Base-by-base conservation (phyloP, 2,888 invertebrate genomes). In the Ichneumoninae sp. region DNA sequence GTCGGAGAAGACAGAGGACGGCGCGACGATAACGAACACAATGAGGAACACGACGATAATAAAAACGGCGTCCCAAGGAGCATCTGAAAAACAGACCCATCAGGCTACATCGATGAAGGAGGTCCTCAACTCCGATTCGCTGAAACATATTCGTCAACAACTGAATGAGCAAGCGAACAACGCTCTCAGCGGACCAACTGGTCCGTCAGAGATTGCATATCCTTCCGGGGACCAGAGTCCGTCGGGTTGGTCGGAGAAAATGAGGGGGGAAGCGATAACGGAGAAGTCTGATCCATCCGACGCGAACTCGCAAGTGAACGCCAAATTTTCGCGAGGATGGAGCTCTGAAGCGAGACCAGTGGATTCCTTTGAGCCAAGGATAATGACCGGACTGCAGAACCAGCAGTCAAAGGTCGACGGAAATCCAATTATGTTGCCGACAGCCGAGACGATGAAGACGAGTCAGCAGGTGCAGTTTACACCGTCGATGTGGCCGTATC, bases 381-480 rank as follows among this genome's bases (percentile, higher is more conserved):
- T 82, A 66, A 22, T 68, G 60, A 68, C 75, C 5, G 84, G 57
- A 5, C 16, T 50, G 6, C 76, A 68, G 26, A 52, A 54, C 19
- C 66, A 76, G 8, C 77, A 69, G 4, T 16, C 78, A 8, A 81
- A 83, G 44, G 26, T 26, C 60, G 88, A 89, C 1, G 30, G 50
- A 0, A 66, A 69, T 10, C 79, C 81, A 1, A 33, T 69, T 8
- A 80, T 86, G 16, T 6, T 85, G 40, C 90, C 90, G 1, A 91
- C 91, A 1, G 90, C 89, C 0, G 91, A 92, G 73, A 91, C 89
- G 0, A 87, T 89, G 44, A 90, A 91, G 85, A 89, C 91, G 6
- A 89, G 89, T 70, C 92, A 92, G 70, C 92, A 92, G 65, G 74
- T 92, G 40, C 91, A 91, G 63, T 86, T 90, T 13, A 90, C 88